These are phyloP conservation scores for Atopsyche davidsoni DNA, from an alignment of 1,140 invertebrate species.

Conservation along the genomic window DNA sequence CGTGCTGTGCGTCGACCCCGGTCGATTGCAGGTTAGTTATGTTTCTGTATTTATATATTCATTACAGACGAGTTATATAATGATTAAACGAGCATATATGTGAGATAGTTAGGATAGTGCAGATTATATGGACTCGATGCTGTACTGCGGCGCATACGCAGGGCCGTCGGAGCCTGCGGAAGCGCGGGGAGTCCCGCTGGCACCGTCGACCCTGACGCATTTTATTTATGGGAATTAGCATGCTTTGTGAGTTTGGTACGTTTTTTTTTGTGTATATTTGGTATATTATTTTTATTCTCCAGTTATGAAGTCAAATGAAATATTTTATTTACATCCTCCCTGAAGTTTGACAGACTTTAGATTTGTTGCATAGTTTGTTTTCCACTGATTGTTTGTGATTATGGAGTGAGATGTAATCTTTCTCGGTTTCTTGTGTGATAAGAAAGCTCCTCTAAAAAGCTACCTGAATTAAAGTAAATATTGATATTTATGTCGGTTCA, in stretches of 20 bases:
- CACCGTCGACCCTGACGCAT: too few species aligned
- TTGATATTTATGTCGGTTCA: constrained; percentile 2
- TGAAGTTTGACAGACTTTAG: too few species aligned
- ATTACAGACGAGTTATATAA: constrained; percentile 7
- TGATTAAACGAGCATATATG: constrained; percentile 7
- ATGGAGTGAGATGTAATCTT: constrained; percentile 19
- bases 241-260: too few species aligned
- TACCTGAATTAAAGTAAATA: constrained; percentile 22
- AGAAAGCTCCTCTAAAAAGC: constrained; percentile 21
- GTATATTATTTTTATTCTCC: too few species aligned
- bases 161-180: too few species aligned
- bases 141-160: neutral
- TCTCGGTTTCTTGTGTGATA: constrained; percentile 26
- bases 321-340: too few species aligned
- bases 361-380: too few species aligned
- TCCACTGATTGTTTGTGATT: constrained; percentile 20
- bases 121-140: constrained; percentile 5
- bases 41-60: constrained; percentile 19
- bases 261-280: too few species aligned
- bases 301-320: too few species aligned
- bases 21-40: constrained; percentile 22
- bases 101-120: constrained; percentile 7
- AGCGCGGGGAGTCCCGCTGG: too few species aligned
- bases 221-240: too few species aligned
- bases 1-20: constrained; percentile 26